Evolutionary conservation across 2,888 invertebrate species (phyloP), one percentile per base, ranked within the genome.

Genomic region (Lacanobia oleracea): DNA sequence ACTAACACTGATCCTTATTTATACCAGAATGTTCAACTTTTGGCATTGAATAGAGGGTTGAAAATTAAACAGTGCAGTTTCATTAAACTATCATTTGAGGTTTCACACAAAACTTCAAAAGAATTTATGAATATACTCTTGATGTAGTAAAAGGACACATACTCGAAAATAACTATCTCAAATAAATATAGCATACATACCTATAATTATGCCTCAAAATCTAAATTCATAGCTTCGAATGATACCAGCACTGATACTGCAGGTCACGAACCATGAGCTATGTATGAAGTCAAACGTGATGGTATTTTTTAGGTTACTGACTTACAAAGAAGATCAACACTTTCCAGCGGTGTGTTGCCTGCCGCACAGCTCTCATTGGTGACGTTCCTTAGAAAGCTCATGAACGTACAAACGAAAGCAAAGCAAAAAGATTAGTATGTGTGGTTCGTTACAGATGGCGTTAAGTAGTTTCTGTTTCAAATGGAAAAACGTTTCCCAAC

Each of bases 161-260:
- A 18, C 18, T 33, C 33, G 33, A 3, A 33, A 33, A 40, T 37
- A 59, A 40, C 21, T 59, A 23, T 16, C 21, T 21, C 16, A 60
- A 40, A 23, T 40, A 14, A 53, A 40, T 54, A 40, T 23, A 18
- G 18, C 10, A 4, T 23, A 43, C 21, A 74, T 45, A 59, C 40
- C 40, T 40, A 40, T 40, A 40, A 10, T 40, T 40, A 40, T 45
- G 23, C 37, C 43, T 45, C 5, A 40, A 40, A 53, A 79, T 67
- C 53, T 65, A 80, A 80, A 73, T 78, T 54, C 53, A 70, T 67
- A 66, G 64, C 12, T 45, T 45, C n/a, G 45, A 68, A 48, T 57
- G 63, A 76, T 70, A 50, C 1, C 33, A 67, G 40, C 10, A 40
- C 37, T 53, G 62, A 72, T 63, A 76, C 12, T 48, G 64, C 21